phyloP scores from a whole-genome alignment of 2,797 vertebrate genomes.

The Acanthurus leucopareius region DNA sequence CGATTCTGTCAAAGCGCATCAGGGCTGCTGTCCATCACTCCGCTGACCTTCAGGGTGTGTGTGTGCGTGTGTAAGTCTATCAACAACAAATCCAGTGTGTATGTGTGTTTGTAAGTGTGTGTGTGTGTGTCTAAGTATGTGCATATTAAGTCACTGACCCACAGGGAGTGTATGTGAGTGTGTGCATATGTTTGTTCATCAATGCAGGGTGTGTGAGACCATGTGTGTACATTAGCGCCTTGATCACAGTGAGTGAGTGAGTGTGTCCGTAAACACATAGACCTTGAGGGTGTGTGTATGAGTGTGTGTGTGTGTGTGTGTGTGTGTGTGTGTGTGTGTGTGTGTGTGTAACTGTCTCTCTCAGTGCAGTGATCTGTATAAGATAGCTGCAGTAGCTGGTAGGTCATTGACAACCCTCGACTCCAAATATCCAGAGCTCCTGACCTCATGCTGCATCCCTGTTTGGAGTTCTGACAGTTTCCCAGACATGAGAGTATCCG shows the following conservation, averaged over 20 bases:
- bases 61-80: slow-evolving; percentile 65
- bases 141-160: slow-evolving; percentile 80
- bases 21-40: slow-evolving; percentile 83
- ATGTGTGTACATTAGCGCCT: slow-evolving; percentile 79
- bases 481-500: slow-evolving; percentile 40
- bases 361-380: slow-evolving; percentile 74
- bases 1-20: slow-evolving; percentile 84
- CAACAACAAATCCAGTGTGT: slow-evolving; percentile 67
- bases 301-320: slow-evolving; percentile 26
- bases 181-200: slow-evolving; percentile 80
- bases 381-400: slow-evolving; percentile 70
- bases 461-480: slow-evolving; percentile 34
- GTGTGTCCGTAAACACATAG: slow-evolving; percentile 76
- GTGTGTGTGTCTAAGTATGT: slow-evolving; percentile 69
- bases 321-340: slow-evolving; percentile 2
- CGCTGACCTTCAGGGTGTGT: slow-evolving; percentile 80
- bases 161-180: slow-evolving; percentile 74
- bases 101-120: slow-evolving; percentile 61
- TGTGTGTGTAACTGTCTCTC: slow-evolving; percentile 53
- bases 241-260: slow-evolving; percentile 66
- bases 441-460: slow-evolving; percentile 6
- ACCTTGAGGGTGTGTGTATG: slow-evolving; percentile 75
- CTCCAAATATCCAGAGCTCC: slow-evolving; percentile 35
- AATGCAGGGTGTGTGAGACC: slow-evolving; percentile 74
- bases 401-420: slow-evolving; percentile 55